Conservation (phyloP, 1,140 invertebrate species). For the Tyrophagus putrescentiae region DNA sequence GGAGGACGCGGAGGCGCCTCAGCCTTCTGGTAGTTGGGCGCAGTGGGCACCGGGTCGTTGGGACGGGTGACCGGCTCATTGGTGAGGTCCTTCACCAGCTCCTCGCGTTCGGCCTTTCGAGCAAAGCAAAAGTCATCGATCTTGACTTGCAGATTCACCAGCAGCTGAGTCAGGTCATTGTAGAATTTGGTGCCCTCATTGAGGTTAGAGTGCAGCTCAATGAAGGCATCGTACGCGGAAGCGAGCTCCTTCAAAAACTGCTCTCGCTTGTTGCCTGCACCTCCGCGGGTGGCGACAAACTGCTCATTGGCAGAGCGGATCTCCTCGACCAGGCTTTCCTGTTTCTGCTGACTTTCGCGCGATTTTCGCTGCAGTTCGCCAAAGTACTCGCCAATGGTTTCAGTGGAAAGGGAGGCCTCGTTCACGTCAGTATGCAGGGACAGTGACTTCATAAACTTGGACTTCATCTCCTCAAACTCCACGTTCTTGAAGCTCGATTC, state of each 20-base stretch:
- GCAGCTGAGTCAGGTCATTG: slow-evolving; percentile 84
- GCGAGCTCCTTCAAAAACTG: slow-evolving; percentile 67
- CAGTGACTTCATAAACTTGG: slow-evolving; percentile 60
- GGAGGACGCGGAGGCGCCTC: background rate
- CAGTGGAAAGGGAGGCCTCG: slow-evolving; percentile 60
- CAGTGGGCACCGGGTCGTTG: slow-evolving; percentile 33
- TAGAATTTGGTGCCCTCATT: slow-evolving; percentile 95
- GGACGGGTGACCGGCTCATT: slow-evolving; percentile 50
- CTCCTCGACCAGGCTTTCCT: slow-evolving; percentile 57
- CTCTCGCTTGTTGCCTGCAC: slow-evolving; percentile 46
- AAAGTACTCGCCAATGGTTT: slow-evolving; percentile 60
- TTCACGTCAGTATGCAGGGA: slow-evolving; percentile 68
- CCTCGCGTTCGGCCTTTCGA: slow-evolving; percentile 95
- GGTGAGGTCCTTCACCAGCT: slow-evolving; percentile 76
- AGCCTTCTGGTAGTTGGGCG: slow-evolving; percentile 38
- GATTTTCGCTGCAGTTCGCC: slow-evolving; percentile 55
- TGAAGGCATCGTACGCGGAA: slow-evolving; percentile 73
- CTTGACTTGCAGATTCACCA: slow-evolving; percentile 92
- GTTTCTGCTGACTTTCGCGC: slow-evolving; percentile 52
- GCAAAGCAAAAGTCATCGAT: slow-evolving; percentile 96
- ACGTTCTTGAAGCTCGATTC: slow-evolving; percentile 71
- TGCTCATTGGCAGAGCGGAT: slow-evolving; percentile 57
- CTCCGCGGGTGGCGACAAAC: slow-evolving; percentile 55
- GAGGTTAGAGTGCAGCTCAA: slow-evolving; percentile 73
- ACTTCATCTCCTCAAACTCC: slow-evolving; percentile 61